Conservation (phyloP, 2,888 invertebrate species). For the Andrena dorsata region DNA sequence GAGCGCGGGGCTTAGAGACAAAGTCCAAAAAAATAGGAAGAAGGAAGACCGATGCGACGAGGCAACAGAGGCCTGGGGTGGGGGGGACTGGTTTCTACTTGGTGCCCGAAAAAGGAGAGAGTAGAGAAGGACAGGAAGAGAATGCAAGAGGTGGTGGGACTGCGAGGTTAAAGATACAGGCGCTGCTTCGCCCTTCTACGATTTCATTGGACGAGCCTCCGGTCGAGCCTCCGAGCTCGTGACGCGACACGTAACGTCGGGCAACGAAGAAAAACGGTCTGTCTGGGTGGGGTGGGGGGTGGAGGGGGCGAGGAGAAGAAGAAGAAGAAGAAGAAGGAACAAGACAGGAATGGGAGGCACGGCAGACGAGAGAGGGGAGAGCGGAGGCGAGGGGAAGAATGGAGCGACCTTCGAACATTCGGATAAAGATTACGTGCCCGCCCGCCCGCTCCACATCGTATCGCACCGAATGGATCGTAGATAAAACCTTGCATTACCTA, state of each 20-base stretch:
- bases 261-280: conserved; percentile 27
- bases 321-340: conserved; percentile 23
- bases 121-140: conserved; percentile 9
- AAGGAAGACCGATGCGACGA: background rate
- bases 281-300: background rate
- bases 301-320: background rate
- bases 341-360: conserved; percentile 15
- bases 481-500: background rate
- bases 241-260: conserved; percentile 58
- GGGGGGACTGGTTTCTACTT: background rate
- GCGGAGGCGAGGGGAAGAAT: conserved; percentile 44
- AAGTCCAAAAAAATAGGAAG: conserved; percentile 5
- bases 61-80: background rate
- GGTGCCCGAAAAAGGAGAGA: conserved; percentile 7
- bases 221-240: conserved; percentile 74
- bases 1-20: background rate
- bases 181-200: conserved; percentile 72
- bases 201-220: conserved; percentile 74
- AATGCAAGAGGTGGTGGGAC: conserved; percentile 39
- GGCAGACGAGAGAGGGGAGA: conserved; percentile 2
- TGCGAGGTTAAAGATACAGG: conserved; percentile 54
- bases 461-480: background rate
- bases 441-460: background rate
- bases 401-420: conserved; percentile 67
- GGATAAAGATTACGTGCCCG: conserved; percentile 38